A percentile compares a stretch with the other conserved stretches of the same genome.
phyloP scores from a whole-genome alignment of 2,888 invertebrate genomes.

The Hirtodrosophila alboralis region DNA sequence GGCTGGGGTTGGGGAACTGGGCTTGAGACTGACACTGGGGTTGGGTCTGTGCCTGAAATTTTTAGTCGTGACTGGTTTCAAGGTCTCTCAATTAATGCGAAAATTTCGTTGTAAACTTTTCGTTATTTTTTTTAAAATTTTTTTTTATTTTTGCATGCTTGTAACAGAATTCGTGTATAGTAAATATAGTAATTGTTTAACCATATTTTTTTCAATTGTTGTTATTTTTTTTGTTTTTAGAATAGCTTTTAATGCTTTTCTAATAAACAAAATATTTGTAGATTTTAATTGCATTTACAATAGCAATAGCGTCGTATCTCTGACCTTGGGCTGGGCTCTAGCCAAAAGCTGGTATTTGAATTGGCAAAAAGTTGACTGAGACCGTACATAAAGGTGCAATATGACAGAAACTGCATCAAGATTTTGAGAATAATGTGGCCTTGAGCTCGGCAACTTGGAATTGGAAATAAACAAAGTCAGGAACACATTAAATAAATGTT shows the following conservation, averaged over 20 bases:
- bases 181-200: slow-evolving; percentile 75
- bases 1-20: slow-evolving; percentile 29
- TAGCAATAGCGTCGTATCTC: slow-evolving; percentile 30
- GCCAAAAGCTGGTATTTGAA: slow-evolving; percentile 55
- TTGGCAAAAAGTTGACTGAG: slow-evolving; percentile 20
- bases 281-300: slow-evolving; percentile 67
- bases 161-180: slow-evolving; percentile 74
- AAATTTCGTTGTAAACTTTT: slow-evolving; percentile 71
- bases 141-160: slow-evolving; percentile 62
- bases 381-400: slow-evolving; percentile 15
- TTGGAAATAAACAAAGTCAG: slow-evolving; percentile 3
- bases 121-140: slow-evolving; percentile 27
- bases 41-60: slow-evolving; percentile 66
- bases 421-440: slow-evolving; percentile 16
- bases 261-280: slow-evolving; percentile 75
- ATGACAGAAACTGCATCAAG: slow-evolving; percentile 22
- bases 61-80: slow-evolving; percentile 78
- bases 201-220: slow-evolving; percentile 27
- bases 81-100: slow-evolving; percentile 79
- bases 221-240: slow-evolving; percentile 33
- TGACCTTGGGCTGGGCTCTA: slow-evolving; percentile 57
- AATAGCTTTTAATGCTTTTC: slow-evolving; percentile 68
- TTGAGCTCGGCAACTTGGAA: slow-evolving; percentile 10
- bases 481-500: slow-evolving; percentile 7
- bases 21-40: slow-evolving; percentile 37